A percentile compares a stretch with the other conserved stretches of the same genome.
These are phyloP conservation scores for Myrmecobius fasciatus DNA, from an alignment of 2,113 vertebrate species.

Conservation along the genomic window DNA sequence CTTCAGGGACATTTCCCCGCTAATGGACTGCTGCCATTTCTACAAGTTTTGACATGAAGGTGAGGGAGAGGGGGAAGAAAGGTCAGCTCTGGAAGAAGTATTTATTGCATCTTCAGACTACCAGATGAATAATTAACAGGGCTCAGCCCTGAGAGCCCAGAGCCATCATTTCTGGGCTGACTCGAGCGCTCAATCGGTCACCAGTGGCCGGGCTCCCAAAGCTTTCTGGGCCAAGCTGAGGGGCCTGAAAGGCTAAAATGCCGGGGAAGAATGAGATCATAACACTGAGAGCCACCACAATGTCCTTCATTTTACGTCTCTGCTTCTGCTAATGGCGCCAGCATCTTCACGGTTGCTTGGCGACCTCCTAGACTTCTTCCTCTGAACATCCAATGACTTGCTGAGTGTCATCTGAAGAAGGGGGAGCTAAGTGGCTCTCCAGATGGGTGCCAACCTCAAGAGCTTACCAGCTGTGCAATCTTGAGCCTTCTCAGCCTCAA, in stretches of 20 bases:
- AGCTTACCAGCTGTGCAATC: too few species aligned
- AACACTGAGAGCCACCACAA: not conserved
- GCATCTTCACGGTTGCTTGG: not conserved
- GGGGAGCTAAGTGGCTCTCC: too few species aligned
- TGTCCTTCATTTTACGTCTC: not conserved
- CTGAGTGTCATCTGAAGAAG: too few species aligned
- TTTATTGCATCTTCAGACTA: not conserved
- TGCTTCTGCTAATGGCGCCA: not conserved
- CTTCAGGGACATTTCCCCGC: not conserved
- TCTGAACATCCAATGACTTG: too few species aligned
- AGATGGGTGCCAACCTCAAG: too few species aligned
- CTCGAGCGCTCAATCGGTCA: not conserved
- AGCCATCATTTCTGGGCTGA: not conserved
- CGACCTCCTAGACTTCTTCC: not conserved
- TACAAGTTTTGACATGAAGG: not conserved
- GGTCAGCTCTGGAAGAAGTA: not conserved
- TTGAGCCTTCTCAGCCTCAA: too few species aligned
- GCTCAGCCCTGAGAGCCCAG: not conserved
- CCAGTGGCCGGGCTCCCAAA: not conserved
- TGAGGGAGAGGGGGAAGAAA: not conserved
- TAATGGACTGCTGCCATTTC: not conserved
- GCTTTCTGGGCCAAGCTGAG: not conserved
- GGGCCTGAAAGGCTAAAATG: not conserved
- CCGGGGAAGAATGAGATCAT: not conserved
- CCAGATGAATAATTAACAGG: not conserved